Base-by-base conservation (phyloP, 2,113 vertebrate genomes). In the Datnioides undecimradiatus region DNA sequence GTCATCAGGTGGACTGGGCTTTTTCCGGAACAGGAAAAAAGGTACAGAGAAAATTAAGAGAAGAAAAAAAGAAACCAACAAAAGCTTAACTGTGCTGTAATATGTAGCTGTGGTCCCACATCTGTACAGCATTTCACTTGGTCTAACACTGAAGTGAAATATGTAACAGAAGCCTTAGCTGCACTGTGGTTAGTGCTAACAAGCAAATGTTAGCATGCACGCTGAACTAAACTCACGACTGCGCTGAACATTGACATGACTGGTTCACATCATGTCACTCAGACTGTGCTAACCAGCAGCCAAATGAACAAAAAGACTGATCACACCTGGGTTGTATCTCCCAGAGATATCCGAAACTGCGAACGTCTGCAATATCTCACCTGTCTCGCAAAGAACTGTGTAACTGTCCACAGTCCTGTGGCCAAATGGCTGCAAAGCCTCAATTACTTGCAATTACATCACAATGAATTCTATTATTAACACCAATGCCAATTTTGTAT, bases 1-100 rank as follows among this genome's bases (percentile, higher is more conserved):
- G 2, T 79, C 76, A 3, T 76, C 82, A 59, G 73, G 85, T 80
- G 79, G 60, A 62, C 12, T 80, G 29, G n/a, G 3, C 58, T 54
- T 88, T 46, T 41, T 84, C 0, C 19, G 29, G 4, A 80, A 62
- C n/a, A n/a, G 34, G 65, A 64, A 41, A 58, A 52, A 75, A 88
- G 87, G 90, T 89, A 87, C 0, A 9, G n/a, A 12, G 8, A 29
- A 31, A 16, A 6, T 41, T 41, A 2, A 48, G 31, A 29, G 16
- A 23, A 19, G 31, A 55, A 63, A 63, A 6, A 73, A 13, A 23
- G 9, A n/a, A n/a, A n/a, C n/a, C n/a, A 48, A 49, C 19, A 31
- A 4, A 29, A 66, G 7, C 21, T 21, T 49, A 23, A 49, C n/a
- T n/a, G n/a, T n/a, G n/a, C n/a, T n/a, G n/a, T n/a, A n/a, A n/a